Percentiles rank a stretch among this genome's conserved stretches.
These are phyloP conservation scores for Drosophila navojoa DNA, from an alignment of 1,140 invertebrate genomes.

Conservation along the genomic window DNA sequence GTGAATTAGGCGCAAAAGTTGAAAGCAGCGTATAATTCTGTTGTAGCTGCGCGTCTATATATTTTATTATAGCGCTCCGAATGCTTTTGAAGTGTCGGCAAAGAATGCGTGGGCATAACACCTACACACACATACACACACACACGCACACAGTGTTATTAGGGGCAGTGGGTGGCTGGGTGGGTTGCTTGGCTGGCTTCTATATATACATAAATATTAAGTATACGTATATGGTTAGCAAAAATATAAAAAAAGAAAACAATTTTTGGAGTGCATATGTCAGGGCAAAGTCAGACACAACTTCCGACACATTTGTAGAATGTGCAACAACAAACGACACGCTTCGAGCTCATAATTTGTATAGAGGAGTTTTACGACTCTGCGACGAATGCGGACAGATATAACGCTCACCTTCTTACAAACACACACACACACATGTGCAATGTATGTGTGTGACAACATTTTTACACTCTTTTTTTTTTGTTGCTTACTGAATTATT, in stretches of 20 bases:
- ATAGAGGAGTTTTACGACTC: conserved; percentile 49
- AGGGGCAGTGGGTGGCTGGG: neutral
- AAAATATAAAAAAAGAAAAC: conserved; percentile 11
- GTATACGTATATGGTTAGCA: conserved; percentile 32
- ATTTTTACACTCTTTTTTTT: conserved; percentile 13
- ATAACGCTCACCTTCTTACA: conserved; percentile 5
- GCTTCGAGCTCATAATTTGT: conserved; percentile 75
- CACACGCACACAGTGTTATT: neutral
- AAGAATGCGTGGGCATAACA: conserved; percentile 39
- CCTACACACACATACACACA: conserved; percentile 21
- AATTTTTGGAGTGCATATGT: conserved; percentile 70
- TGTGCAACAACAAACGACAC: conserved; percentile 39
- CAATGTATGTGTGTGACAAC: neutral
- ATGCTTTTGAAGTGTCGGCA: conserved; percentile 67
- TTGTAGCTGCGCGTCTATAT: conserved; percentile 37
- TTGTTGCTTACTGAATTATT: conserved; percentile 52
- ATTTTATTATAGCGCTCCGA: conserved; percentile 64
- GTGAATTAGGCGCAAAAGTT: conserved; percentile 82
- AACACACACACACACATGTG: too few species aligned
- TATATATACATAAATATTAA: conserved; percentile 7
- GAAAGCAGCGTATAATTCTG: conserved; percentile 73
- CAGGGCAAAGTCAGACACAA: conserved; percentile 36
- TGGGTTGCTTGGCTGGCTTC: neutral
- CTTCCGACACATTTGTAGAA: conserved; percentile 5
- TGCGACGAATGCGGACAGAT: neutral